Conservation (phyloP, 2,113 vertebrate genomes). For the Pyrgilauda ruficollis region DNA sequence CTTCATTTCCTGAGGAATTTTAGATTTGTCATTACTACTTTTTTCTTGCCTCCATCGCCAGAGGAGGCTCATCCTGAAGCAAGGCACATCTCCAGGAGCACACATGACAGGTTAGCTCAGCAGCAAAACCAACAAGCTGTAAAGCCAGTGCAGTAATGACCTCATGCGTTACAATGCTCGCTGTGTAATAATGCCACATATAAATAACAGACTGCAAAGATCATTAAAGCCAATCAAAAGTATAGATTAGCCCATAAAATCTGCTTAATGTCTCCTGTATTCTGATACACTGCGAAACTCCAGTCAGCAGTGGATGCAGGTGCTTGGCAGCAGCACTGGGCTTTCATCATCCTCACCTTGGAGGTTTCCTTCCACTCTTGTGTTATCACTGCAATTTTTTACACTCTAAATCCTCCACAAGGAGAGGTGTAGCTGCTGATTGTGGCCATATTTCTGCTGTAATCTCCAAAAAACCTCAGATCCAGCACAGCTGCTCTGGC, state of each 20-base stretch:
- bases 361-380: not conserved
- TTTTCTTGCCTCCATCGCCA: not conserved
- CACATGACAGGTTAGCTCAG: not conserved
- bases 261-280: not conserved
- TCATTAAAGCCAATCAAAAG: slow-evolving; percentile 53
- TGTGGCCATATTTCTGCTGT: accelerated
- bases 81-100: not conserved
- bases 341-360: not conserved
- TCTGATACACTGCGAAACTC: not conserved
- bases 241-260: slow-evolving; percentile 32
- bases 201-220: slow-evolving; percentile 30
- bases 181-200: not conserved
- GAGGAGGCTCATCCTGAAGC: not conserved
- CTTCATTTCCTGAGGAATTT: not conserved
- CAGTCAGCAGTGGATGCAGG: not conserved
- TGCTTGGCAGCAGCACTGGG: accelerated
- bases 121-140: slow-evolving; percentile 25
- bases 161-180: not conserved
- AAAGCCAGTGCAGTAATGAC: not conserved
- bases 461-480: not conserved
- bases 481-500: not conserved
- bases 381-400: accelerated
- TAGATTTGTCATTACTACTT: not conserved
- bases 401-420: not conserved
- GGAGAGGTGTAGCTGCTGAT: not conserved